Conservation (phyloP, 2,797 vertebrate genomes). For the Aselliscus stoliczkanus region DNA sequence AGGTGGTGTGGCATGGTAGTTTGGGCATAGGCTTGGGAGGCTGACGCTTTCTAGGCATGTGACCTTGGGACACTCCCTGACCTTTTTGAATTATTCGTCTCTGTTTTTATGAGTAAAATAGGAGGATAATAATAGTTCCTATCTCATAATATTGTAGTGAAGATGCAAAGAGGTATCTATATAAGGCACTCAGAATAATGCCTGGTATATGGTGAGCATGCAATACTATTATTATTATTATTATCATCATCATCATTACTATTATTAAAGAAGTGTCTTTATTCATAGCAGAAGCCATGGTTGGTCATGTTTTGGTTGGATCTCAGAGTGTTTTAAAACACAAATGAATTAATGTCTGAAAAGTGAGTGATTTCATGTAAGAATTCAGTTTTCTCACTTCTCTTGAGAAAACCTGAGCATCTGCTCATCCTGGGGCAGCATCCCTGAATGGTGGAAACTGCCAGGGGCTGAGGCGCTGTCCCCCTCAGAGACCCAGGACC, state of each 20-base stretch:
- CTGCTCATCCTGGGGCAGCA: no score
- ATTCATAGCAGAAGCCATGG: not conserved
- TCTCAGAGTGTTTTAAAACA: not conserved
- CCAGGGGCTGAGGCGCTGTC: fast-evolving
- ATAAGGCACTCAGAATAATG: no score
- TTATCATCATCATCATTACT: no score
- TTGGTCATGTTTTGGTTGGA: not conserved
- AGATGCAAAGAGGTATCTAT: not conserved
- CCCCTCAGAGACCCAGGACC: not conserved
- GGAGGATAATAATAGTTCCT: not conserved
- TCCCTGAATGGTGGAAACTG: not conserved
- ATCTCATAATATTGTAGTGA: not conserved
- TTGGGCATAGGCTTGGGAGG: fast-evolving
- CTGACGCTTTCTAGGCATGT: not conserved
- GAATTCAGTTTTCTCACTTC: not conserved
- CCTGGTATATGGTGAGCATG: fast-evolving
- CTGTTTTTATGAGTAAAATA: not conserved
- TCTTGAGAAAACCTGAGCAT: not conserved
- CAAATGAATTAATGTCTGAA: not conserved
- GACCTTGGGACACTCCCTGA: not conserved
- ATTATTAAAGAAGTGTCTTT: not conserved
- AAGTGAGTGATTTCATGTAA: not conserved
- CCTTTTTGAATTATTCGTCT: no score
- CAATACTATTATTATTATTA: fast-evolving
- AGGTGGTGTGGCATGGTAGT: no score